A percentile compares a stretch with the other conserved stretches of the same genome.
phyloP scores from a whole-genome alignment of 2,113 vertebrate species.

The Peromyscus polionotus region DNA sequence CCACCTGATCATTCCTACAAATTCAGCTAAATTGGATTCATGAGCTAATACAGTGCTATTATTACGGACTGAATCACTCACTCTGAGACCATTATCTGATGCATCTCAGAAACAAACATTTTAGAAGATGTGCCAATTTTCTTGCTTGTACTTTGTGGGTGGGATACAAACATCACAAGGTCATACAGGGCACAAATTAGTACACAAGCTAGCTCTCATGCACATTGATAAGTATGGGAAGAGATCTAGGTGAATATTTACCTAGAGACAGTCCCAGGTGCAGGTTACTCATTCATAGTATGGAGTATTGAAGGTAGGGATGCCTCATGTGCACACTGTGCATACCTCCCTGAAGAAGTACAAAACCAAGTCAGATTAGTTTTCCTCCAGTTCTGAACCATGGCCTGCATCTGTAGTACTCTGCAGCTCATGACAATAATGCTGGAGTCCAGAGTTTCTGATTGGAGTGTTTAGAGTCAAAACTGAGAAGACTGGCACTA shows the following conservation, averaged over 20 bases:
- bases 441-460: neutral
- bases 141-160: conserved; percentile 12
- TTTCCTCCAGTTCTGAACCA: neutral
- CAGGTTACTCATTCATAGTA: neutral
- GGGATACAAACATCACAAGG: neutral
- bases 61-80: conserved; percentile 72
- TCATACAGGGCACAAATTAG: neutral
- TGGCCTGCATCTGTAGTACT: neutral
- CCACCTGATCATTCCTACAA: neutral
- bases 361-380: conserved; percentile 8
- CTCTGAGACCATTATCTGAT: conserved; percentile 67
- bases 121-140: conserved; percentile 30
- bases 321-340: neutral
- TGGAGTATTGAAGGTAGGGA: neutral
- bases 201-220: neutral
- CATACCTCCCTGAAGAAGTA: neutral
- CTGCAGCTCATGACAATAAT: fast-evolving
- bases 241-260: neutral
- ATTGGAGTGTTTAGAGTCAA: neutral
- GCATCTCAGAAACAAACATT: conserved; percentile 57
- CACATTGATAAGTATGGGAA: neutral
- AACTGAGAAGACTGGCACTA: neutral
- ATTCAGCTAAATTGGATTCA: conserved; percentile 49
- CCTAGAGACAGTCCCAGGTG: neutral
- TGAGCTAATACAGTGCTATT: conserved; percentile 48